phyloP scores from a whole-genome alignment of 2,888 invertebrate species.

The Priocnemis perturbator region DNA sequence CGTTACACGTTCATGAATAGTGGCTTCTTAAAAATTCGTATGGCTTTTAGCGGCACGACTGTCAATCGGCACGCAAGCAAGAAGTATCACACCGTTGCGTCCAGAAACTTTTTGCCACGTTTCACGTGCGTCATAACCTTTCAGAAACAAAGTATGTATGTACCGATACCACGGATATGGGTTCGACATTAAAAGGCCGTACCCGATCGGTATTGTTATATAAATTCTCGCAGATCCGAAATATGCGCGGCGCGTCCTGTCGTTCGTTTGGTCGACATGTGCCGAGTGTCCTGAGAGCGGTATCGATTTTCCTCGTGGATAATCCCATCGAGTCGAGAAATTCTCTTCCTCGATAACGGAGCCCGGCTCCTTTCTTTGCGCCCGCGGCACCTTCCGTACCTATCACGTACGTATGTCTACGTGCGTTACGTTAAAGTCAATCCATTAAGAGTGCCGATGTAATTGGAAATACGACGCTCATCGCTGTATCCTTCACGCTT shows the following conservation, averaged over 20 bases:
- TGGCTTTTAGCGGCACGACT: no score
- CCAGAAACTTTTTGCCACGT: background rate
- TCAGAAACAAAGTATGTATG: conserved; percentile 42
- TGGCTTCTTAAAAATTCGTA: no score
- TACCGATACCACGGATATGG: conserved; percentile 27
- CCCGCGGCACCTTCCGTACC: background rate
- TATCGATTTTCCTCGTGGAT: conserved; percentile 50
- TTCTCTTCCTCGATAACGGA: conserved; percentile 22
- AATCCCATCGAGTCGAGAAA: conserved; percentile 34
- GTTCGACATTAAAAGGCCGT: conserved; percentile 39
- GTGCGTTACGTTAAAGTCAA: background rate
- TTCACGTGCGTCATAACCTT: conserved; percentile 30
- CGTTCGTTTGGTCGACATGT: conserved; percentile 48
- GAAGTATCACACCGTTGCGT: no score
- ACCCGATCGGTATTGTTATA: conserved; percentile 39
- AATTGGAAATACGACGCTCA: conserved; percentile 2
- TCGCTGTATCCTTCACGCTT: background rate
- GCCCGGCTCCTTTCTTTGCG: conserved; percentile 1
- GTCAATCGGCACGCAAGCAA: no score
- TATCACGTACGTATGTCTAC: conserved; percentile 1
- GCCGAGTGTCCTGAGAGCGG: conserved; percentile 31
- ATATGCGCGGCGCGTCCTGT: conserved; percentile 43
- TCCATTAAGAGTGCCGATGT: conserved; percentile 4
- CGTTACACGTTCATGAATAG: no score
- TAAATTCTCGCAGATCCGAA: conserved; percentile 42